phyloP scores from a whole-genome alignment of 2,797 vertebrate species.

The Chrysocyon brachyurus region DNA sequence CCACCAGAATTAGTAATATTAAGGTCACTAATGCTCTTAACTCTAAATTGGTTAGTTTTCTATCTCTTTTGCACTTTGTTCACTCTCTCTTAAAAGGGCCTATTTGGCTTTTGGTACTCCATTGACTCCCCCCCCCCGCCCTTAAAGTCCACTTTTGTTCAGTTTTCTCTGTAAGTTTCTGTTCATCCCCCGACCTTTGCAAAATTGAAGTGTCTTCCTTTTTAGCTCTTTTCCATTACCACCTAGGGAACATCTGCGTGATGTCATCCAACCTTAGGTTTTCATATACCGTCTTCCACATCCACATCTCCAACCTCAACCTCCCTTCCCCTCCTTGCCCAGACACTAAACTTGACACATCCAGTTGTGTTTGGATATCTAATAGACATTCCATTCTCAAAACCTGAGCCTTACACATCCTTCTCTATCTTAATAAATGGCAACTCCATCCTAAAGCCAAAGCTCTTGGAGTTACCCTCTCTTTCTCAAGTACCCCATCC shows the following conservation, averaged over 20 bases:
- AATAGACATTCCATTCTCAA: not conserved
- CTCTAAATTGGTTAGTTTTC: not conserved
- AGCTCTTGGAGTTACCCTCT: not conserved
- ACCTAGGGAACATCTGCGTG: rapidly evolving
- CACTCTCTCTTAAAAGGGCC: not conserved
- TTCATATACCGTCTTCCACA: not conserved
- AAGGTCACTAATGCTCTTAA: not conserved
- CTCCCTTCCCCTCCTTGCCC: not conserved
- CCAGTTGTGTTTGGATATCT: not conserved
- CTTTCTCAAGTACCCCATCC: not conserved
- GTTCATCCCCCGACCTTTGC: not conserved
- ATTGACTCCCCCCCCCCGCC: too few species aligned
- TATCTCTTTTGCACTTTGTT: not conserved
- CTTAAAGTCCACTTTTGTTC: not conserved
- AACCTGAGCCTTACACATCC: rapidly evolving
- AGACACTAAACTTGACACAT: too few species aligned
- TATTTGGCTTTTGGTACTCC: not conserved
- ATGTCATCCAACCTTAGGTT: not conserved
- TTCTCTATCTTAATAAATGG: not conserved
- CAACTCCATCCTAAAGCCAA: not conserved
- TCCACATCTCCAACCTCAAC: rapidly evolving
- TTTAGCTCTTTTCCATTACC: not conserved
- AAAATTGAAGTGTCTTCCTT: not conserved
- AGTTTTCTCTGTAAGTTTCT: not conserved
- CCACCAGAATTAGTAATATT: not conserved